Base-by-base conservation (phyloP, 2,797 vertebrate species). In the Discoglossus pictus region DNA sequence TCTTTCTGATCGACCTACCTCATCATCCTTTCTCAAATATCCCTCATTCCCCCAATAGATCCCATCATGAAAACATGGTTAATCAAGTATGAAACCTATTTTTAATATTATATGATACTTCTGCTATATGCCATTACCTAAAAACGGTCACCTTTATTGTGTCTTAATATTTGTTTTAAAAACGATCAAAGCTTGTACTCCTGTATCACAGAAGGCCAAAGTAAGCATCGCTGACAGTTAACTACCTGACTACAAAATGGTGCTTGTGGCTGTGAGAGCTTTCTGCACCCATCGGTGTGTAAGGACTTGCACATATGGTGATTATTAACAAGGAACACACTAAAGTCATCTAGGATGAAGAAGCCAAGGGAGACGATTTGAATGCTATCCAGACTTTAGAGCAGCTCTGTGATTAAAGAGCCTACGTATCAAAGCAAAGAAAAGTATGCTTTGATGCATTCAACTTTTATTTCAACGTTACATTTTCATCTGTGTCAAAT, bases 381-480 rank as follows among this genome's bases (percentile, higher is more conserved):
- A 68, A 68, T 53, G 39, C 18, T 39, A 61, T 68, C 65, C 65
- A 68, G 65, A 68, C 52, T 60, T 68, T 61, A 43, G 20, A 60
- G 65, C 18, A 52, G 55, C 24, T 13, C 24, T 52, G 38, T 61
- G 65, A 68, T 68, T 68, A 68, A 52, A 44, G 56, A 44, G 39
- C 21, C 36, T 44, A 46, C 47, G 50, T 61, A 61, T 53, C 47
- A 68, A 61, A 68, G 47, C 38, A 44, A 21, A 60, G 36, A 34
- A 17, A 63, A 51, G 52, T 46, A 53, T 60, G 65, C 65, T 68
- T 68, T 68, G 65, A 68, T 68, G 56, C 39, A 51, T 34, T 15
- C 43, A 23, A 59, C 21, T 58, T 56, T 20, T 59, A 59, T 38
- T 67, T 59, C 36, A 59, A 58, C 23, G 50, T 40, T 67, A 51